These are phyloP conservation scores for Tenrec ecaudatus DNA, from an alignment of 2,113 vertebrate genomes.

Conservation along the genomic window DNA sequence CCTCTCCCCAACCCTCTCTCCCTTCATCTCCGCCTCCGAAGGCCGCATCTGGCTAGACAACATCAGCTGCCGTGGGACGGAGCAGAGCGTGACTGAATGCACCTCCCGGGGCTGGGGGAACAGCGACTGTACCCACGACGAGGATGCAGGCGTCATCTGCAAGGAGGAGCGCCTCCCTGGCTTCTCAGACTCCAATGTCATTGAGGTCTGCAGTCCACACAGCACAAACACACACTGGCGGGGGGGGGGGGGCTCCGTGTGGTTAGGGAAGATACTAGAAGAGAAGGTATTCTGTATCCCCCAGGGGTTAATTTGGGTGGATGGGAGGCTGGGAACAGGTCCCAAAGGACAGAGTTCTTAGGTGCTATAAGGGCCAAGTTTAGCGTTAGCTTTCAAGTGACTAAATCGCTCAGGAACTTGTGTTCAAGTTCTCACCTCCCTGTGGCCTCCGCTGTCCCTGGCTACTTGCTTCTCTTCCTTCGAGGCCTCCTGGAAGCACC, in stretches of 20 bases:
- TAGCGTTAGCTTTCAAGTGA: background rate
- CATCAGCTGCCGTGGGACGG: slow-evolving; percentile 91
- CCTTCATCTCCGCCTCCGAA: slow-evolving; percentile 76
- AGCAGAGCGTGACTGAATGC: slow-evolving; percentile 92
- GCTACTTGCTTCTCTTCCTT: background rate
- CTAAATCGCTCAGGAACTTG: background rate
- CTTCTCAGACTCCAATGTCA: slow-evolving; percentile 94
- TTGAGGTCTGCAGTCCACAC: slow-evolving; percentile 89
- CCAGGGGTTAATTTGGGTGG: background rate
- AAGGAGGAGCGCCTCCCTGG: slow-evolving; percentile 95
- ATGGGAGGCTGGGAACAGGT: background rate
- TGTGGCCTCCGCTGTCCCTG: background rate
- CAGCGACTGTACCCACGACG: slow-evolving; percentile 98
- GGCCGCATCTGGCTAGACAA: slow-evolving; percentile 99
- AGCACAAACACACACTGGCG: background rate
- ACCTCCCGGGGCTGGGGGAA: slow-evolving; percentile 96
- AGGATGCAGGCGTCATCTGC: slow-evolving; percentile 96
- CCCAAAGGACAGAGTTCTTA: background rate
- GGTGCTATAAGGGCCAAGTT: background rate
- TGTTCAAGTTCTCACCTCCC: background rate
- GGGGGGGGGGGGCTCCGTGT: background rate
- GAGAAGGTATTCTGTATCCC: background rate
- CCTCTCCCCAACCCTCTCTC: background rate
- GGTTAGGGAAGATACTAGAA: background rate
- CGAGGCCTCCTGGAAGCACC: too few species aligned